Evolutionary conservation across 2,797 vertebrate species (phyloP), one percentile per base, ranked within the genome.

Genomic region (Gallinago solitaria): DNA sequence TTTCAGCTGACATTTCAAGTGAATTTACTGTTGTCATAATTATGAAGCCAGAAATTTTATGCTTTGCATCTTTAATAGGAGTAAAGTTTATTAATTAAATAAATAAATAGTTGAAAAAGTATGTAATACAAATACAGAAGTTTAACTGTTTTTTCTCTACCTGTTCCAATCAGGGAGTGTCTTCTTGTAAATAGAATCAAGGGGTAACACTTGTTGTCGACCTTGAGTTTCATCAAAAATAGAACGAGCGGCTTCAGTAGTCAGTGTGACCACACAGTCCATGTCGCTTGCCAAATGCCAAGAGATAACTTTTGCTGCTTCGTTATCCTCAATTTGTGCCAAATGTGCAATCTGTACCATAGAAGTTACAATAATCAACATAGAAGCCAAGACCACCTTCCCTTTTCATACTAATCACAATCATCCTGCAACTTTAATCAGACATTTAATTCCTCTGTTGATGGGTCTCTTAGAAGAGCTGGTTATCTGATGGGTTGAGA

Each of bases 271-370:
- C 35, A 99, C 98, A 76, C 99, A 99, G 93, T 99, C 99, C 99
- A 99, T 99, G 96, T 99, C 98, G 12, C 98, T 98, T 5, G 98
- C 97, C 83, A 99, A 93, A 57, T 99, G 98, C 99, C 99, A 99
- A 50, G 99, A 99, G 94, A 99, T 98, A 23, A 99, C 99, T 92
- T 97, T 96, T 6, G 99, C 99, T 2, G 97, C 98, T 75, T 97
- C 97, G 0, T 99, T 98, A 33, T 99, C 98, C 93, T 98, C 96
- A 23, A 99, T 98, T 32, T 97, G 95, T 5, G 99, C 99, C 92
- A 99, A 96, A 91, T 99, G 99, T 76, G 98, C 98, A 68, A 99
- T 98, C 99, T 99, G 96, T 28, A 94, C 73, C 63, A 88, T 60
- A 96, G 43, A 96, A 87, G n/a, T 90, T 47, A 84, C 50, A 95